phyloP scores from a whole-genome alignment of 2,797 vertebrate species.

The Gymnothorax javanicus region DNA sequence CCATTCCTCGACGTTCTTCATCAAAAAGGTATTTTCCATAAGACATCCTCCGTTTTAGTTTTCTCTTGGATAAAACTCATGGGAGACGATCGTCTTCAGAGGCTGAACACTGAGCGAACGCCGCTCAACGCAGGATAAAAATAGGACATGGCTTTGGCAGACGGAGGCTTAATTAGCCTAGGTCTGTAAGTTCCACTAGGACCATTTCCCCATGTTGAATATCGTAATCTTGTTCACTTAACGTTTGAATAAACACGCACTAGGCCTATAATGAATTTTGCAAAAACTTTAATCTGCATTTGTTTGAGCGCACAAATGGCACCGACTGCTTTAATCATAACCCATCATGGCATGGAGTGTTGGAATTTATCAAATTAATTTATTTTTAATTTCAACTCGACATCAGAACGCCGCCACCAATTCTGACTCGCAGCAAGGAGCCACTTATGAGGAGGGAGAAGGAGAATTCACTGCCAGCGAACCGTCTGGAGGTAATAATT shows the following conservation, averaged over 20 bases:
- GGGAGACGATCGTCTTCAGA: neutral
- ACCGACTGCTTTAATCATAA: neutral
- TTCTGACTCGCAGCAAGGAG: constrained; percentile 64
- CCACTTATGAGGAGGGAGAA: constrained; percentile 54
- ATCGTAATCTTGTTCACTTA: neutral
- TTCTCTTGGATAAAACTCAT: neutral
- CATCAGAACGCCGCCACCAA: constrained; percentile 59
- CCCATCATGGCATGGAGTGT: neutral
- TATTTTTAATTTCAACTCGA: neutral
- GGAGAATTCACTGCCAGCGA: constrained; percentile 46
- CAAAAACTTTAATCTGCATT: neutral
- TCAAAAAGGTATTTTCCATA: neutral
- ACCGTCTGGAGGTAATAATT: constrained; percentile 55
- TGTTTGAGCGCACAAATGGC: neutral
- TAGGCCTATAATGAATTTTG: no score
- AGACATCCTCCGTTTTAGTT: neutral
- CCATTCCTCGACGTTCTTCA: neutral
- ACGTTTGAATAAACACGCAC: neutral
- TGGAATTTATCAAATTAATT: neutral
- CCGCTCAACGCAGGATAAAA: neutral
- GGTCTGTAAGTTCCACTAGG: neutral
- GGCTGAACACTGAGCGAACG: neutral
- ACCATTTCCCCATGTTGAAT: neutral
- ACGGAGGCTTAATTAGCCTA: constrained; percentile 11
- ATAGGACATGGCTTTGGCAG: neutral